Evolutionary conservation across 2,113 vertebrate species (phyloP).

Genomic region (Enhydra lutris): DNA sequence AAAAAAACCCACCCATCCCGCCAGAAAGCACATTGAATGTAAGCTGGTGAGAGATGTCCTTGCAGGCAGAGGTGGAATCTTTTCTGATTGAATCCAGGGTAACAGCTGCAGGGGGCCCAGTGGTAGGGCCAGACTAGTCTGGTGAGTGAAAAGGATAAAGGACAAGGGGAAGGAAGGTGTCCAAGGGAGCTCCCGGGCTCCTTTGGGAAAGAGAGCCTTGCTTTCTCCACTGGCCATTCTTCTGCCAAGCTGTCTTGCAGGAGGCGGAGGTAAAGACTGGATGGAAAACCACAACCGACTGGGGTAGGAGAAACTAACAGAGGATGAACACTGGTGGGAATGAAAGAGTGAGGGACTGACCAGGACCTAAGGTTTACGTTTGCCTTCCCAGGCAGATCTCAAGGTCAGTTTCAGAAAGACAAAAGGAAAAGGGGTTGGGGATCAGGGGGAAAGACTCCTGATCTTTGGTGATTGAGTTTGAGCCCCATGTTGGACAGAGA

Average conservation of each 20-base stretch:
- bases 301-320: neutral
- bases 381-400: neutral
- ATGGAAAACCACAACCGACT: neutral
- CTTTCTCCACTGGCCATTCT: neutral
- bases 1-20: neutral
- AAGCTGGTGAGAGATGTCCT: neutral
- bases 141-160: neutral
- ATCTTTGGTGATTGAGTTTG: neutral
- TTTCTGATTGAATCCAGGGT: neutral
- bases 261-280: neutral
- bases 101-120: neutral
- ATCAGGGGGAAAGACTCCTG: neutral
- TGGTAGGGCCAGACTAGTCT: neutral
- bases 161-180: neutral
- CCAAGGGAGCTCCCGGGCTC: neutral
- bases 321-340: neutral
- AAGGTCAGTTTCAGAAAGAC: neutral
- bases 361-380: neutral
- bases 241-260: neutral
- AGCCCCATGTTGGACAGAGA: neutral
- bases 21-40: neutral
- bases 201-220: neutral
- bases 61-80: neutral
- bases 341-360: neutral
- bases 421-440: neutral